Evolutionary conservation across 2,888 invertebrate genomes (phyloP).

Genomic region (Tineola bisselliella): DNA sequence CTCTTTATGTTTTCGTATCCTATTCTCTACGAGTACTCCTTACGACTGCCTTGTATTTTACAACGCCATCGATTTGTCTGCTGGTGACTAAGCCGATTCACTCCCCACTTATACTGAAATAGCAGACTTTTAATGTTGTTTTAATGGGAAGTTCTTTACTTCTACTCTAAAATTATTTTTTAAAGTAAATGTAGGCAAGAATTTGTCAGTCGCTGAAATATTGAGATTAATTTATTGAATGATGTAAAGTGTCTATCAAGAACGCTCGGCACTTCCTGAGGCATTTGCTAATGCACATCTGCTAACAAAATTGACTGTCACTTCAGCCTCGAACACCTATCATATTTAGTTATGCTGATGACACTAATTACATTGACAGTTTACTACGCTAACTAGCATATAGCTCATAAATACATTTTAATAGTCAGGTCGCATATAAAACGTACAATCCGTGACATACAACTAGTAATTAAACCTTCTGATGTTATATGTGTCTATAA

Average conservation of each 20-base stretch:
- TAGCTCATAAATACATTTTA: too few species aligned
- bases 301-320: constrained; percentile 1
- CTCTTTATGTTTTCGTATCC: constrained; percentile 49
- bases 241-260: neutral
- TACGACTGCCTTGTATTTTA: constrained; percentile 24
- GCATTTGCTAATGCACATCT: neutral
- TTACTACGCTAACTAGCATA: neutral
- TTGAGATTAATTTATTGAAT: neutral
- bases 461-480: neutral
- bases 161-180: neutral
- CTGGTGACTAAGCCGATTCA: neutral
- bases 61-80: constrained; percentile 44
- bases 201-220: neutral
- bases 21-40: constrained; percentile 41
- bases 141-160: neutral
- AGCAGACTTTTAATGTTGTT: neutral
- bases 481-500: too few species aligned
- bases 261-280: neutral
- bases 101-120: neutral
- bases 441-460: neutral
- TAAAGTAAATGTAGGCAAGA: neutral
- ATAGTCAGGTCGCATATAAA: neutral
- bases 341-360: neutral
- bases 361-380: neutral
- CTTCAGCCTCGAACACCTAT: neutral